These are phyloP conservation scores for Leucopternis melanops DNA, from an alignment of 2,113 vertebrate species.

Conservation along the genomic window DNA sequence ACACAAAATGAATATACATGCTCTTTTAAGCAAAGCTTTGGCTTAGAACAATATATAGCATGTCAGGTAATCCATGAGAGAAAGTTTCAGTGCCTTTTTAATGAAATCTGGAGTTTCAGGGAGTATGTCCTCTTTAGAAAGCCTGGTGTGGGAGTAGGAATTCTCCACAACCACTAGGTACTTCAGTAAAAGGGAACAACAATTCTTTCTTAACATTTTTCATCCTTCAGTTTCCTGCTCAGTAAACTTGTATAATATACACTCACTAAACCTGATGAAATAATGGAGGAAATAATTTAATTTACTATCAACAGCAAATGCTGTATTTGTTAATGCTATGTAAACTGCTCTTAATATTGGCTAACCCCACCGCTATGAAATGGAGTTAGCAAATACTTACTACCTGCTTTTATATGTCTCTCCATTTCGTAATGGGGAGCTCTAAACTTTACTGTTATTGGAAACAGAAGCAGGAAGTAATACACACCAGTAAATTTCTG, in stretches of 20 bases:
- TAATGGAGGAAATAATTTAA: not conserved
- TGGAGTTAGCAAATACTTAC: not conserved
- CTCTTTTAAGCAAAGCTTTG: not conserved
- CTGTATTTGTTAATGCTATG: not conserved
- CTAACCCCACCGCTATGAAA: not conserved
- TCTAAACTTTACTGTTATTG: not conserved
- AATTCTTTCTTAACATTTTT: not conserved
- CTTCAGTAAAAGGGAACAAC: not conserved
- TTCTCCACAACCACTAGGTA: not conserved
- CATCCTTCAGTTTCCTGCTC: not conserved
- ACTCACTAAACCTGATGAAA: not conserved
- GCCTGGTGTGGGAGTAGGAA: not conserved
- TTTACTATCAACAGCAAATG: not conserved
- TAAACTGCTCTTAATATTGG: not conserved
- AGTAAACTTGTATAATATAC: not conserved
- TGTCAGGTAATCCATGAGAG: not conserved
- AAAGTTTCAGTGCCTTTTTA: not conserved
- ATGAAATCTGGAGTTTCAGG: not conserved
- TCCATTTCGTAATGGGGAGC: not conserved
- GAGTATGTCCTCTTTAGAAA: not conserved
- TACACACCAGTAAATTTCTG: not conserved
- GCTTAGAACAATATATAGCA: not conserved
- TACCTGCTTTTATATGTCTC: not conserved
- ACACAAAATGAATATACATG: not conserved
- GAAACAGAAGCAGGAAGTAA: not conserved